A percentile compares a stretch with the other conserved stretches of the same genome.
Evolutionary conservation across 2,888 invertebrate genomes (phyloP).

Genomic region (Phoronis australis): DNA sequence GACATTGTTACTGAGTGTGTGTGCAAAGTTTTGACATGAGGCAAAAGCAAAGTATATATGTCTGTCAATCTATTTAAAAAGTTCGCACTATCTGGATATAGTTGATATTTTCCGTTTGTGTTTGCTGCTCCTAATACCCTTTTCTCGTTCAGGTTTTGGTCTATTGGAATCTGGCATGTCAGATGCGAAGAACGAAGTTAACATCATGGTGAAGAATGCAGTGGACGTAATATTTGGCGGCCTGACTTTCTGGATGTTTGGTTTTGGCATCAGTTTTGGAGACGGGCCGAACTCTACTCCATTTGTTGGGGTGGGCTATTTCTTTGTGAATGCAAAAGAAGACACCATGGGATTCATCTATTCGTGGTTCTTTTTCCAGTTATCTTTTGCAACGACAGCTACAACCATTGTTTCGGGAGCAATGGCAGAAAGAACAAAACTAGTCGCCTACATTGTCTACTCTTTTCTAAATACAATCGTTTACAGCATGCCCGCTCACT

Average conservation of each 20-base stretch:
- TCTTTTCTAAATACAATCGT: slow-evolving; percentile 82
- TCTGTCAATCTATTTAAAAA: no score
- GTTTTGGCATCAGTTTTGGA: slow-evolving; percentile 39
- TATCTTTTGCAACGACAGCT: slow-evolving; percentile 23
- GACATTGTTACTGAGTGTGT: no score
- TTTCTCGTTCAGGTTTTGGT: slow-evolving; percentile 32
- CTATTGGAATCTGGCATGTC: slow-evolving; percentile 36
- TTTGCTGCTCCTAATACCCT: no score
- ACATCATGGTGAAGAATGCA: slow-evolving; percentile 43
- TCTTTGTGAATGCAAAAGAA: slow-evolving; percentile 51
- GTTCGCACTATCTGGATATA: no score
- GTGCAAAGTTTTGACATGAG: no score
- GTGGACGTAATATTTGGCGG: slow-evolving; percentile 40
- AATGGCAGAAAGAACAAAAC: slow-evolving; percentile 76
- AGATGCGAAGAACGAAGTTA: slow-evolving; percentile 35
- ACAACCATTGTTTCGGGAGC: slow-evolving; percentile 60
- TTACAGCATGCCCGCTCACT: slow-evolving; percentile 78
- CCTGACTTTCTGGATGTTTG: slow-evolving; percentile 34
- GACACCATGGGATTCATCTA: slow-evolving; percentile 24
- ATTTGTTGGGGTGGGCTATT: slow-evolving; percentile 34
- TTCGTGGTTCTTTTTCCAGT: slow-evolving; percentile 39
- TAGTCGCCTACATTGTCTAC: slow-evolving; percentile 85
- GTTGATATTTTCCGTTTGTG: no score
- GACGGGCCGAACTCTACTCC: slow-evolving; percentile 21
- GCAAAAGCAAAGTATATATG: no score